Evolutionary conservation across 2,797 vertebrate genomes (phyloP), one percentile per base, ranked within the genome.

Genomic region (Ciconia nigra): DNA sequence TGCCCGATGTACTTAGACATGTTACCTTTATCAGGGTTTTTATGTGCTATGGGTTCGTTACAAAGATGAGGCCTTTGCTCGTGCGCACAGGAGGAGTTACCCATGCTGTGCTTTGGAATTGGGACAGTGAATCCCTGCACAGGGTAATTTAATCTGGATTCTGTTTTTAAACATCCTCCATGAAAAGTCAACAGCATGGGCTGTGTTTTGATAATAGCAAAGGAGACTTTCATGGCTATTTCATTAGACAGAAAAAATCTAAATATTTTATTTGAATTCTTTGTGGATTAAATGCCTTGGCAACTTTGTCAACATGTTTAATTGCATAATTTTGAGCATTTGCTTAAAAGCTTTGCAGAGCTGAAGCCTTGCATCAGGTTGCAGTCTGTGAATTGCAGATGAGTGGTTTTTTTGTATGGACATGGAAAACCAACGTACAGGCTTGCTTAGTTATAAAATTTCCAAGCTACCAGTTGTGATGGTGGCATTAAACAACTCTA

Each of bases 111-210:
- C 76, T 46, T 7, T 65, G 73, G 77, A 57, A 63, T 47, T n/a
- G 15, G 35, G 74, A 49, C 77, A 9, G 6, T 6, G 62, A 61
- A 55, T 89, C 59, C 61, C 70, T 20, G 66, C 59, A 3, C 46
- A 6, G 59, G 84, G 82, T 57, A 52, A 33, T 86, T 94, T 66
- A 66, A 78, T 93, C 85, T 62, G 52, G 5, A 7, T 74, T 66
- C 76, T 89, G 79, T 0, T 83, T 87, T 85, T 74, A 86, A 91
- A 88, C 84, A 88, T 91, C 89, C 93, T 93, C 82, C 85, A 65
- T 24, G 54, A 33, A 91, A 83, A 87, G 87, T 85, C 84, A 93
- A 62, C 87, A 93, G 84, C 5, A 0, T 9, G 79, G 87, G 11
- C 72, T 83, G 58, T 80, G 87, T 41, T 87, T 88, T 93, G 82